Conservation (phyloP, 2,113 vertebrate genomes). For the Clarias macrocephalus region DNA sequence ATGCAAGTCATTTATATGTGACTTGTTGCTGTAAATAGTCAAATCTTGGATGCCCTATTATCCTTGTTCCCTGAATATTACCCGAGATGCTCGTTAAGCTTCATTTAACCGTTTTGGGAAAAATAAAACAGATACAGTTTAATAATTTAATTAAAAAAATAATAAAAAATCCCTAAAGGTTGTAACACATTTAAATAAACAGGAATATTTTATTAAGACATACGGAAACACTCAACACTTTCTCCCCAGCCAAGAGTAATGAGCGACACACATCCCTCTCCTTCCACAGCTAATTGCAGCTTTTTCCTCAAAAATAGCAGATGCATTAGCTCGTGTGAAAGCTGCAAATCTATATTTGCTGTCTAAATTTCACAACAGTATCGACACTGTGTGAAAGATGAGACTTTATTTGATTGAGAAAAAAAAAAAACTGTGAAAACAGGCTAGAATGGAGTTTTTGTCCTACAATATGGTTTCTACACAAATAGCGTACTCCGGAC, state of each 20-base stretch:
- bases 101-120: not conserved
- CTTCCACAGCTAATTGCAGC: not conserved
- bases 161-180: not conserved
- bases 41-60: not conserved
- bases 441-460: too few species aligned
- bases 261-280: not conserved
- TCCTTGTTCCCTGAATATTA: not conserved
- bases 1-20: not conserved
- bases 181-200: not conserved
- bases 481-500: not conserved
- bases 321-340: not conserved
- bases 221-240: not conserved
- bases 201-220: not conserved
- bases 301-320: not conserved
- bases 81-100: not conserved
- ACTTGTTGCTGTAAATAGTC: not conserved
- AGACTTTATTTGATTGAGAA: not conserved
- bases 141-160: not conserved
- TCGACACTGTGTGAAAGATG: constrained; percentile 2
- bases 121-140: too few species aligned
- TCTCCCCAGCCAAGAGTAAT: not conserved
- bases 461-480: not conserved
- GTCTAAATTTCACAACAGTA: constrained; percentile 26
- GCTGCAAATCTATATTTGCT: constrained; percentile 7
- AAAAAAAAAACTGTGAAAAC: not conserved